phyloP scores from a whole-genome alignment of 2,113 vertebrate species.

The Lagopus muta region DNA sequence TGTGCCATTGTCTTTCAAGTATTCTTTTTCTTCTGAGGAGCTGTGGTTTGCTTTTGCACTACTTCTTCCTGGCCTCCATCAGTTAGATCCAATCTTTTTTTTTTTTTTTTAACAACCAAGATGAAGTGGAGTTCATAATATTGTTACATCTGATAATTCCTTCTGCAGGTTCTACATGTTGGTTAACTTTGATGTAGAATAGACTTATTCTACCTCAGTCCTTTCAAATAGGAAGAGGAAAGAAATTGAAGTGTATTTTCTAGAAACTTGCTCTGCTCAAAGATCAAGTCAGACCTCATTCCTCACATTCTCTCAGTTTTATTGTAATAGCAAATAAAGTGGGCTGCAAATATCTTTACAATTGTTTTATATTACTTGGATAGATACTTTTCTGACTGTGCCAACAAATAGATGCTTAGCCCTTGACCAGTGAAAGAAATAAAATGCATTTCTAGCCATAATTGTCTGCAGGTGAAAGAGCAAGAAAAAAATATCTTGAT shows the following conservation, averaged over 20 bases:
- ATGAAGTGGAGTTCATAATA: background rate
- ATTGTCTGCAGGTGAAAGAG: slow-evolving; percentile 23
- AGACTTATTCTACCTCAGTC: background rate
- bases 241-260: slow-evolving; percentile 22
- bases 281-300: slow-evolving; percentile 19
- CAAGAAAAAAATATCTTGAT: background rate
- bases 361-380: slow-evolving; percentile 56
- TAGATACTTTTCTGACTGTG: slow-evolving; percentile 16
- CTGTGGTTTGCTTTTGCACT: accelerated
- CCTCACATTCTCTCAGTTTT: slow-evolving; percentile 17
- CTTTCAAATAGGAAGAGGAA: slow-evolving; percentile 14
- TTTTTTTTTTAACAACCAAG: background rate
- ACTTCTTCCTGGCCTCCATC: background rate
- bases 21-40: background rate
- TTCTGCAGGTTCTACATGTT: slow-evolving; percentile 3
- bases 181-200: slow-evolving; percentile 2
- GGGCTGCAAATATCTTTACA: slow-evolving; percentile 39
- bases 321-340: slow-evolving; percentile 12
- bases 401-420: slow-evolving; percentile 36
- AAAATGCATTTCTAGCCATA: background rate
- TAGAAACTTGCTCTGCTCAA: slow-evolving; percentile 19
- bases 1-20: background rate
- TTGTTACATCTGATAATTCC: background rate
- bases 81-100: background rate
- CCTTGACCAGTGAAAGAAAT: slow-evolving; percentile 8